Percentiles rank a stretch among this genome's conserved stretches.
Evolutionary conservation across 1,140 invertebrate genomes (phyloP).

Genomic region (Chironomus striatipennis): DNA sequence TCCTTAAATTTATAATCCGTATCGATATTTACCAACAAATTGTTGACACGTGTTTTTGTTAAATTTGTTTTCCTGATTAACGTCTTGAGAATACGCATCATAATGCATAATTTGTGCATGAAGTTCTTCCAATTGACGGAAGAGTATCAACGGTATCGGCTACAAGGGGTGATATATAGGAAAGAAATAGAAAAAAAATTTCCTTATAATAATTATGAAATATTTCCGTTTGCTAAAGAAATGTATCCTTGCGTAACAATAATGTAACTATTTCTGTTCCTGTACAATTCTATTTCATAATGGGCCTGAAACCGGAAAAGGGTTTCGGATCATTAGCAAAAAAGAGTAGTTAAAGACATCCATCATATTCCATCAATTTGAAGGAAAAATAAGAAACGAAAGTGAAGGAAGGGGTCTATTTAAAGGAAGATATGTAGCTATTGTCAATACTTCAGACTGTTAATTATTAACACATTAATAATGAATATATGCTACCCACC

Average conservation of each 20-base stretch:
- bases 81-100: background rate
- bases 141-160: background rate
- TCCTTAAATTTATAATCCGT: constrained; percentile 5
- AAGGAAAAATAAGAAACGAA: too few relatives aligned
- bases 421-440: background rate
- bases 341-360: background rate
- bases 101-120: background rate
- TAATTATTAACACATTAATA: constrained; percentile 10
- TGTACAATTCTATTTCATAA: background rate
- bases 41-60: constrained; percentile 16
- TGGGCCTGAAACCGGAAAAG: constrained; percentile 17
- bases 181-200: background rate
- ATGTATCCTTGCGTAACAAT: constrained; percentile 18
- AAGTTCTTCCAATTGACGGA: background rate
- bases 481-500: too few relatives aligned
- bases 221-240: background rate
- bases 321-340: constrained; percentile 20
- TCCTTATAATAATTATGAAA: background rate
- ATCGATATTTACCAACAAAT: constrained; percentile 21
- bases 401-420: background rate
- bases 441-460: background rate
- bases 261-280: background rate
- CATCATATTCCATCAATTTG: background rate
- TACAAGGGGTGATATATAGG: background rate
- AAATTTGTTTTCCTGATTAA: background rate